Percentiles rank a stretch among this genome's conserved stretches.
phyloP scores from a whole-genome alignment of 1,140 invertebrate genomes.

The Berghia stephanieae region DNA sequence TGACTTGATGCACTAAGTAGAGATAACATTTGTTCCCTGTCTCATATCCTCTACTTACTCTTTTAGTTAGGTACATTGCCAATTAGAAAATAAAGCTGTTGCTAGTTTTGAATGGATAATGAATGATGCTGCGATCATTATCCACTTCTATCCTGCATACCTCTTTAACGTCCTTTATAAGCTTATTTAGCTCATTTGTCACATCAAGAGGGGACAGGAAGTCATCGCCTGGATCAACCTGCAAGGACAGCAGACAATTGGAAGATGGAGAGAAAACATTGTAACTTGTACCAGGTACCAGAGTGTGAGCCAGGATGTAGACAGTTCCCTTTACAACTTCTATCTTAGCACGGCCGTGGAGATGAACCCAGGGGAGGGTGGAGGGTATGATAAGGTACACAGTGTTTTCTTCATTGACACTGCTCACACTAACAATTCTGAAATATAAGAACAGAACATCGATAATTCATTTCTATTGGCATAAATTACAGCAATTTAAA shows the following conservation, averaged over 20 bases:
- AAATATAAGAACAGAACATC: background rate
- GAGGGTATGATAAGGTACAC: slow-evolving; percentile 22
- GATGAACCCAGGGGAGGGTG: background rate
- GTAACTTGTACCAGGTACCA: background rate
- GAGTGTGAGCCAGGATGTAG: background rate
- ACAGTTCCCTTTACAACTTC: slow-evolving; percentile 13
- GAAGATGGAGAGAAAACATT: slow-evolving; percentile 23
- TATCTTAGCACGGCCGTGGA: slow-evolving; percentile 27
- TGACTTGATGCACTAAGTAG: no score
- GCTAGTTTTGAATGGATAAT: no score
- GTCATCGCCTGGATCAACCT: background rate
- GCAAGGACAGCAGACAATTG: slow-evolving; percentile 11
- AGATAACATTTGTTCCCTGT: no score
- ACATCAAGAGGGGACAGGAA: slow-evolving; percentile 8
- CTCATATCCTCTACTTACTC: no score
- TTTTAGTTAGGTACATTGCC: no score
- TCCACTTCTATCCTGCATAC: no score
- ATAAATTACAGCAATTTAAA: background rate
- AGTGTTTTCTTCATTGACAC: background rate
- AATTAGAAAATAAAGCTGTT: no score
- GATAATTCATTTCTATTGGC: background rate
- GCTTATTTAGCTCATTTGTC: slow-evolving; percentile 19
- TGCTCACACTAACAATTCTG: slow-evolving; percentile 15
- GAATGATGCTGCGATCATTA: no score
- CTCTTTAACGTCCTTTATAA: no score